Percentiles rank a stretch among this genome's conserved stretches.
These are phyloP conservation scores for Probaryconus sp. DNA, from an alignment of 1,140 invertebrate species.

Conservation along the genomic window DNA sequence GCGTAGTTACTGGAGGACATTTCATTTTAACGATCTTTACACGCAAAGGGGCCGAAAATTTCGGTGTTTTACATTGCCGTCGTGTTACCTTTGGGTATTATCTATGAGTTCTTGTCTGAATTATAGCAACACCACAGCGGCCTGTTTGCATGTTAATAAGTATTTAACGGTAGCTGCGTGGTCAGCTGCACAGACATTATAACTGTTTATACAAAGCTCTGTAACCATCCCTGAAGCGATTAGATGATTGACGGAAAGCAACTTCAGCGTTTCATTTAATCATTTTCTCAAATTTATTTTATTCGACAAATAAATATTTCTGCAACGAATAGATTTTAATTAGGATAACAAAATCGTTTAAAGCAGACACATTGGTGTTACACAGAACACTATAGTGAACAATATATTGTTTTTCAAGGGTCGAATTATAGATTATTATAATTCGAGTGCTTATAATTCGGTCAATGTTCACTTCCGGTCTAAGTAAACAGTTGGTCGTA, in stretches of 20 bases:
- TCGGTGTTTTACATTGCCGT: constrained; percentile 32
- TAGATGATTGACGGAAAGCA: constrained; percentile 33
- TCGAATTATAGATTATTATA: no score
- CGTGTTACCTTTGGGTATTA: constrained; percentile 41
- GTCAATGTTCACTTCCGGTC: no score
- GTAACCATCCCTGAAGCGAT: constrained; percentile 33
- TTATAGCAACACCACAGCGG: constrained; percentile 32
- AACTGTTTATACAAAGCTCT: constrained; percentile 46
- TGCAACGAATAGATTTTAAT: no score
- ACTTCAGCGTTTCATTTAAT: constrained; percentile 36
- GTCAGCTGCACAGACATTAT: constrained; percentile 35
- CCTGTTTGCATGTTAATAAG: constrained; percentile 62
- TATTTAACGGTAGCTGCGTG: constrained; percentile 37
- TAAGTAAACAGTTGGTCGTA: no score
- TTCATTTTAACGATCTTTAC: neutral
- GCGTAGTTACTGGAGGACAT: constrained; percentile 7
- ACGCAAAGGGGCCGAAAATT: neutral
- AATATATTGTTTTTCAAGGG: no score
- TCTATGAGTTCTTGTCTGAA: constrained; percentile 38
- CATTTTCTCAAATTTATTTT: no score
- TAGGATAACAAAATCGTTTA: no score
- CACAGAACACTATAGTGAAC: no score
- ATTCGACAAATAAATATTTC: no score
- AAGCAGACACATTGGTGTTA: no score
- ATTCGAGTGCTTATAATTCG: no score